Evolutionary conservation across 2,113 vertebrate species (phyloP).

Genomic region (Indri indri): DNA sequence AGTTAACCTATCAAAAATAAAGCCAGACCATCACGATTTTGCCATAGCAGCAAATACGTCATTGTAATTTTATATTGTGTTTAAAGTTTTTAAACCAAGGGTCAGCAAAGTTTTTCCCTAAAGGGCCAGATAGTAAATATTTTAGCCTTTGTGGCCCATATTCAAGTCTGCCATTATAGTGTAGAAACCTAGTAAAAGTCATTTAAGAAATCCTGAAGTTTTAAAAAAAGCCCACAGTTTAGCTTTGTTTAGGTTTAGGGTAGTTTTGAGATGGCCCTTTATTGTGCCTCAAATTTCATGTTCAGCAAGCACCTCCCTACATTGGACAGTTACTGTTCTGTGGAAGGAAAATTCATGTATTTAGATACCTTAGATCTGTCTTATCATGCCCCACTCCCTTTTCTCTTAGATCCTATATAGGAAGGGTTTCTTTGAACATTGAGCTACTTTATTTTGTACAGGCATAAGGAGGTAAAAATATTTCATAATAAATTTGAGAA

Average conservation of each 20-base stretch:
- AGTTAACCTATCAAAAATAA: not conserved
- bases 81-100: not conserved
- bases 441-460: not conserved
- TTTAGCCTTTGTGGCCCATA: not conserved
- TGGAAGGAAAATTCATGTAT: not conserved
- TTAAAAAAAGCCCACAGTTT: not conserved
- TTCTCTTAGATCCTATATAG: not conserved
- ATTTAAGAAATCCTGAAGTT: not conserved
- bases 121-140: not conserved
- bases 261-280: not conserved
- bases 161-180: not conserved
- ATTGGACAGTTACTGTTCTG: not conserved
- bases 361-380: not conserved
- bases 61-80: not conserved
- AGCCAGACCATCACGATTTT: not conserved
- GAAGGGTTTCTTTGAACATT: not conserved
- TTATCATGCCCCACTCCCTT: not conserved
- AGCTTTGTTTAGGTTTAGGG: not conserved
- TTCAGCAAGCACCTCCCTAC: not conserved
- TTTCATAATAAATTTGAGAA: conserved; percentile 27
- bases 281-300: not conserved
- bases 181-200: not conserved
- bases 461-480: not conserved
- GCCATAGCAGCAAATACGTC: not conserved
- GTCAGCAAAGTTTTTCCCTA: not conserved